A percentile compares a stretch with the other conserved stretches of the same genome.
These are phyloP conservation scores for Lymantria monacha DNA, from an alignment of 2,888 invertebrate species.

Conservation along the genomic window DNA sequence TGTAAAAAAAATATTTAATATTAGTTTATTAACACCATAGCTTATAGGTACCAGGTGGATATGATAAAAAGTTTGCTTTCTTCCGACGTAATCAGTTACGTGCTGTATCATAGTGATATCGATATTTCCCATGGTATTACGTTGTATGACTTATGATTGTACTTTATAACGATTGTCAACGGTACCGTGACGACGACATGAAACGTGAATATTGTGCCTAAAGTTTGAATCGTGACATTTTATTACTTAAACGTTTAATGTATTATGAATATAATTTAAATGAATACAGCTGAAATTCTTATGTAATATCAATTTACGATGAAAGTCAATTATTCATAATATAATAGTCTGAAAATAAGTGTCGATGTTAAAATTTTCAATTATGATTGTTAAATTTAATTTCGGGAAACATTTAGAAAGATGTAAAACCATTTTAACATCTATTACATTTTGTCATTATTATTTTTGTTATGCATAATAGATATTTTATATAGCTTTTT, in stretches of 20 bases:
- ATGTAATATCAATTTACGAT: background rate
- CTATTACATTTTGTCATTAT: too few species aligned
- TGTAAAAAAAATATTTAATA: too few species aligned
- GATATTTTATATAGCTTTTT: too few species aligned
- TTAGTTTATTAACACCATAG: too few species aligned
- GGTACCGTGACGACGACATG: slow-evolving; percentile 27
- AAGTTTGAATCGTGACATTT: slow-evolving; percentile 3
- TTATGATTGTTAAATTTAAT: background rate
- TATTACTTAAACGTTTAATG: background rate
- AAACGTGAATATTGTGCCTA: slow-evolving; percentile 6
- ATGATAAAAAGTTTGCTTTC: slow-evolving; percentile 4
- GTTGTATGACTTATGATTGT: slow-evolving; percentile 16
- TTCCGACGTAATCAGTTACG: slow-evolving; percentile 24
- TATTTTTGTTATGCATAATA: too few species aligned
- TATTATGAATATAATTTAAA: background rate
- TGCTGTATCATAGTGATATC: slow-evolving; percentile 17
- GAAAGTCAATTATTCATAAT: background rate
- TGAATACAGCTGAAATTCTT: background rate
- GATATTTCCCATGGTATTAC: slow-evolving; percentile 30
- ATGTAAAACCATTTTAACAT: too few species aligned
- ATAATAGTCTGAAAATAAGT: background rate
- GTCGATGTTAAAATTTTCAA: background rate
- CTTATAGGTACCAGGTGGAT: too few species aligned
- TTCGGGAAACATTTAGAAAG: too few species aligned
- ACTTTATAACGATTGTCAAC: slow-evolving; percentile 25